phyloP scores from a whole-genome alignment of 2,888 invertebrate genomes.

The Drosophila mercatorum region DNA sequence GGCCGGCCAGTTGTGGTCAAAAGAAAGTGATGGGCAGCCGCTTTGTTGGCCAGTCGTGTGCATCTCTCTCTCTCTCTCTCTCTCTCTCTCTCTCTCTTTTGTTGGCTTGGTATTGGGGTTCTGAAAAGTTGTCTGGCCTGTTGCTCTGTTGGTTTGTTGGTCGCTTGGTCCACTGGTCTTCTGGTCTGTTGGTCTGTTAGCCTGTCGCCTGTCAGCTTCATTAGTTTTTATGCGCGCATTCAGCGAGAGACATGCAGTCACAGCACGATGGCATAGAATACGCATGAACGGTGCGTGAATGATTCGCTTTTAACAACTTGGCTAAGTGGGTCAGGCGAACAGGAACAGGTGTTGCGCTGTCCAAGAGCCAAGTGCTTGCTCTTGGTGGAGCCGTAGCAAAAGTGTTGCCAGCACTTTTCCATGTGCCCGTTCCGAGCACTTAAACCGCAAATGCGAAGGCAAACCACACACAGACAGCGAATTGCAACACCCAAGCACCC shows the following conservation, averaged over 20 bases:
- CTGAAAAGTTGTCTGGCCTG: slow-evolving; percentile 73
- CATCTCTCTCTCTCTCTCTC: background rate
- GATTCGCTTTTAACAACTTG: slow-evolving; percentile 59
- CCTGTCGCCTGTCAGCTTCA: slow-evolving; percentile 60
- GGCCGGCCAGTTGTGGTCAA: slow-evolving; percentile 45
- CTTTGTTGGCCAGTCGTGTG: slow-evolving; percentile 17
- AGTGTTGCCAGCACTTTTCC: slow-evolving; percentile 34
- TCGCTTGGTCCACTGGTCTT: slow-evolving; percentile 26
- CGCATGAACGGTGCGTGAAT: slow-evolving; percentile 54
- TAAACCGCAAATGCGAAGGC: slow-evolving; percentile 70
- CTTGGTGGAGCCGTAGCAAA: slow-evolving; percentile 5
- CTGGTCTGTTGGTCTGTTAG: slow-evolving; percentile 24
- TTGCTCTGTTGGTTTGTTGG: slow-evolving; percentile 33
- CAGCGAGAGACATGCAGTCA: slow-evolving; percentile 18
- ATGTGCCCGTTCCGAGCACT: slow-evolving; percentile 7
- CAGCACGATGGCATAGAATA: slow-evolving; percentile 20
- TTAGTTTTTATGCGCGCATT: slow-evolving; percentile 61
- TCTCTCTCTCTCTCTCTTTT: background rate
- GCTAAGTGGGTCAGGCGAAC: slow-evolving; percentile 75
- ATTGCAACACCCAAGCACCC: slow-evolving; percentile 69
- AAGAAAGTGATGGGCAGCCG: slow-evolving; percentile 71
- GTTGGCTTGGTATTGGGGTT: slow-evolving; percentile 36
- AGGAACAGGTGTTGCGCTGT: slow-evolving; percentile 60
- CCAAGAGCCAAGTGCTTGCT: slow-evolving; percentile 3
- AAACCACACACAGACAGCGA: slow-evolving; percentile 19